Conservation (phyloP, 53 echinoderm and acorn worm genomes). For the Stichopus horrens region DNA sequence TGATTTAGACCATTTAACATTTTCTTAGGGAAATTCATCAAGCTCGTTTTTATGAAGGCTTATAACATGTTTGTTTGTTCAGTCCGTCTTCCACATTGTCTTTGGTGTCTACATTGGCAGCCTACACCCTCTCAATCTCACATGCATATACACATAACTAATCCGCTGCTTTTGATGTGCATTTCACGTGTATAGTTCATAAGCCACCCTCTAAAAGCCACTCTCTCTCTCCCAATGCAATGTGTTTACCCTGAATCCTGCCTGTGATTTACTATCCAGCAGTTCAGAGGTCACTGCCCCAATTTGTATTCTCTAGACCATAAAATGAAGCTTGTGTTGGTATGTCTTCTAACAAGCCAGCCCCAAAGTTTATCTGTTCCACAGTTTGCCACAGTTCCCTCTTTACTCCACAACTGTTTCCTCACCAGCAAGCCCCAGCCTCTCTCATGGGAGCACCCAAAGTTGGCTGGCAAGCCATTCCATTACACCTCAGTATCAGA, state of each 20-base stretch:
- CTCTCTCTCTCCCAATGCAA: neutral
- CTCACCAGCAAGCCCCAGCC: neutral
- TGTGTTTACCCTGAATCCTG: conserved; percentile 18
- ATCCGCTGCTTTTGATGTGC: too few species aligned
- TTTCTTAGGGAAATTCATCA: too few species aligned
- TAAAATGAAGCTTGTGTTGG: conserved; percentile 29
- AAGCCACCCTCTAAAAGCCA: too few species aligned
- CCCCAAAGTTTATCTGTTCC: conserved; percentile 22
- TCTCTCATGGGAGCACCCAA: conserved; percentile 21
- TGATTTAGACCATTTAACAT: too few species aligned
- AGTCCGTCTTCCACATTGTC: too few species aligned
- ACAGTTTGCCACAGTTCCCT: neutral
- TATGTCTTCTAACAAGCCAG: neutral
- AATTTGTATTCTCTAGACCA: conserved; percentile 45
- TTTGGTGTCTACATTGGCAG: too few species aligned
- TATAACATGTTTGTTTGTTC: too few species aligned
- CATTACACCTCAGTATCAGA: conserved; percentile 13
- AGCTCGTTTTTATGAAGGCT: too few species aligned
- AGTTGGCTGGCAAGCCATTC: neutral
- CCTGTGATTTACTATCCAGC: conserved; percentile 22
- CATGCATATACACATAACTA: too few species aligned
- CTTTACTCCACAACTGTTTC: conserved; percentile 8
- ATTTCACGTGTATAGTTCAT: too few species aligned
- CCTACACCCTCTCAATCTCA: too few species aligned
- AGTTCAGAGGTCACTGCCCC: conserved; percentile 41